Evolutionary conservation across 2,113 vertebrate species (phyloP).

Genomic region (Tyrannus savana): DNA sequence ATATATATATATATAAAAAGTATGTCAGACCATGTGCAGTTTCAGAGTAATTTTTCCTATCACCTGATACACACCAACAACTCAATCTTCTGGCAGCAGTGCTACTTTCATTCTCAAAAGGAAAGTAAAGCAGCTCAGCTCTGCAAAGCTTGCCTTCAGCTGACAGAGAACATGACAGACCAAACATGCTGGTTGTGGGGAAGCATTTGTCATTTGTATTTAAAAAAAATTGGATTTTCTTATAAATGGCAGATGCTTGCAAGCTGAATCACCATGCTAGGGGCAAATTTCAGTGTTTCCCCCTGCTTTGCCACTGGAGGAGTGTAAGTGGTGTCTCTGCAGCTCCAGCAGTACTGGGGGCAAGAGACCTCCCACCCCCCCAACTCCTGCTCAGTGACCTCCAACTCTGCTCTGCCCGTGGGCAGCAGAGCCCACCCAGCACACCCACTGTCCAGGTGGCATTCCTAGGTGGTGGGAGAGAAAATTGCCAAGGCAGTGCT

Average conservation of each 20-base stretch:
- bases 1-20: not conserved
- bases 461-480: not conserved
- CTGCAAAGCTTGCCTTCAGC: conserved; percentile 24
- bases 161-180: not conserved
- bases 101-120: conserved; percentile 63
- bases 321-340: not conserved
- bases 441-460: not conserved
- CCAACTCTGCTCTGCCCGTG: not conserved
- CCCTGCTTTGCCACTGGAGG: not conserved
- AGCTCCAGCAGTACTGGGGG: not conserved
- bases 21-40: not conserved
- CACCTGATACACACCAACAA: conserved; percentile 34
- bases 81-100: conserved; percentile 21
- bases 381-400: not conserved
- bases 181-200: not conserved
- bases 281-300: not conserved
- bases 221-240: not conserved
- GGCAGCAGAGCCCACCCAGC: not conserved
- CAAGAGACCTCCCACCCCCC: not conserved
- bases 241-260: not conserved
- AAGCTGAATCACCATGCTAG: not conserved
- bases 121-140: conserved; percentile 52
- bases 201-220: not conserved
- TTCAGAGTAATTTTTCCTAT: not conserved
- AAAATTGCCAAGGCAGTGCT: not conserved